A percentile compares a stretch with the other conserved stretches of the same genome.
Conservation (phyloP, 2,888 invertebrate species). For the Nymphalis polychloros region DNA sequence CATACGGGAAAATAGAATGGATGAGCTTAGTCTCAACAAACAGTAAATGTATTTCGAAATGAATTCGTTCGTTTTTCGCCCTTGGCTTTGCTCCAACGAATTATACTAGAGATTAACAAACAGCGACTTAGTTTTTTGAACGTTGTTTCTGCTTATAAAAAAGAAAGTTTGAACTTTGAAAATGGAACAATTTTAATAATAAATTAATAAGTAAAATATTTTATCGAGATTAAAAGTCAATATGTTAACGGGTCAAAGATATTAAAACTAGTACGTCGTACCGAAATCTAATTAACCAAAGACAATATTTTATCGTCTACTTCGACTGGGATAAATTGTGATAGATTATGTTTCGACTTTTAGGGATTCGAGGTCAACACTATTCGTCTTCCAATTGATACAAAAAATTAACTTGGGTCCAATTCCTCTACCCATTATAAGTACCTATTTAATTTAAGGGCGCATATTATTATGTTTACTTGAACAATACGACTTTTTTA, state of each 20-base stretch:
- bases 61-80: constrained; percentile 29
- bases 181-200: not conserved
- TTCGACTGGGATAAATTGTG: constrained; percentile 75
- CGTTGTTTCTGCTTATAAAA: constrained; percentile 7
- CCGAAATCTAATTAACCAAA: constrained; percentile 66
- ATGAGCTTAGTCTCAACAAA: constrained; percentile 11
- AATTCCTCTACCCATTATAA: constrained; percentile 50
- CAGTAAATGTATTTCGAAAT: constrained; percentile 29
- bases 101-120: constrained; percentile 37
- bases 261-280: constrained; percentile 37
- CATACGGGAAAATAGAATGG: not conserved
- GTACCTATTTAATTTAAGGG: constrained; percentile 45
- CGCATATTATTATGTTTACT: not conserved
- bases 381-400: constrained; percentile 64
- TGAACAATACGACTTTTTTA: constrained; percentile 54
- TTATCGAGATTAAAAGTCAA: constrained; percentile 1
- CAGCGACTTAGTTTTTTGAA: constrained; percentile 30
- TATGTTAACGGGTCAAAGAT: constrained; percentile 1
- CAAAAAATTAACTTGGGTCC: constrained; percentile 45
- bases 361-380: constrained; percentile 62
- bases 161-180: not conserved
- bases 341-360: constrained; percentile 66
- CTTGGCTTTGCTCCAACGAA: constrained; percentile 42
- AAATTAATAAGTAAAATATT: not conserved
- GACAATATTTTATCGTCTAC: constrained; percentile 73